Conservation (phyloP, 1,140 invertebrate species). For the Leptopilina boulardi region DNA sequence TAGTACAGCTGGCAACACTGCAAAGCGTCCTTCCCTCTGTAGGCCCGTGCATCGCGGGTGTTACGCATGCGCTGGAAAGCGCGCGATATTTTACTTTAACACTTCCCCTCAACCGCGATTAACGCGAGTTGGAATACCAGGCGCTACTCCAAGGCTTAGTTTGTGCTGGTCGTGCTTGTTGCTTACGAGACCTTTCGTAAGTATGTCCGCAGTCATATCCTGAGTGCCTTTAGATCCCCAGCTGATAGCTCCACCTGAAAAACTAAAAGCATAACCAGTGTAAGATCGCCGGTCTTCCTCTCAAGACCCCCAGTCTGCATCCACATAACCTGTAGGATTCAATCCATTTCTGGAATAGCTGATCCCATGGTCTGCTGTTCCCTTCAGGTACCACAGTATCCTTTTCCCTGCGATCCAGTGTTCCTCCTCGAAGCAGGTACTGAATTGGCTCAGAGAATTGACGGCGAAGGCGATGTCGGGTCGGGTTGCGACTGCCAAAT, state of each 20-base stretch:
- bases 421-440: constrained; percentile 43
- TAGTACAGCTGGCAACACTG: no score
- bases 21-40: no score
- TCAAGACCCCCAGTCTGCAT: constrained; percentile 53
- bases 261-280: constrained; percentile 46
- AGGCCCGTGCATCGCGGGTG: neutral
- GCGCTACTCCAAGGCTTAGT: neutral
- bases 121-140: neutral
- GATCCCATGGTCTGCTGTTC: constrained; percentile 54
- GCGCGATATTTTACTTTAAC: neutral
- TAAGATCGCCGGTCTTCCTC: constrained; percentile 45
- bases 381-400: constrained; percentile 63
- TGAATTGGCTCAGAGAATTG: constrained; percentile 58
- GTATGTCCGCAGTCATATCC: constrained; percentile 2
- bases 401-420: constrained; percentile 63
- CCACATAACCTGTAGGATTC: constrained; percentile 34
- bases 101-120: constrained; percentile 1
- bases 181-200: neutral
- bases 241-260: constrained; percentile 40
- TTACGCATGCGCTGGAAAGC: neutral
- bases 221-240: constrained; percentile 43
- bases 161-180: constrained; percentile 35
- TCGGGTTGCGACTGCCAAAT: constrained; percentile 67
- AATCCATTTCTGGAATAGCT: constrained; percentile 33
- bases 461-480: constrained; percentile 74